Conservation (phyloP, 2,113 vertebrate genomes). For the Vombatus ursinus region DNA sequence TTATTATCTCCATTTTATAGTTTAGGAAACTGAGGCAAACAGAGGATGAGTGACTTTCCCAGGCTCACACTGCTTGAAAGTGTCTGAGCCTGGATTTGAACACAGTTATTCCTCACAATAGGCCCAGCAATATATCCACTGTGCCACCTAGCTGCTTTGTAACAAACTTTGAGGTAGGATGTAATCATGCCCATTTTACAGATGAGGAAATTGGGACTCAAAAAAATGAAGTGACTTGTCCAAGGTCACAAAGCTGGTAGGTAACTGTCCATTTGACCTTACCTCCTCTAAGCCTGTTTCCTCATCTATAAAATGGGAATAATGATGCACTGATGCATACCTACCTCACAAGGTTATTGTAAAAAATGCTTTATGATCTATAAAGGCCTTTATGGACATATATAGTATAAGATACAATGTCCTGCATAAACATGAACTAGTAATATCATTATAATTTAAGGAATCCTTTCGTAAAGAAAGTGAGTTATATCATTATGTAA, state of each 20-base stretch:
- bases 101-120: not conserved
- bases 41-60: not conserved
- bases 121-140: not conserved
- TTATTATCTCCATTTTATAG: not conserved
- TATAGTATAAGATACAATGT: no score
- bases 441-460: not conserved
- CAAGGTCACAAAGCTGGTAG: not conserved
- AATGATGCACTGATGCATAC: not conserved
- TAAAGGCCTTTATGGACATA: not conserved
- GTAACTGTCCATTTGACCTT: not conserved
- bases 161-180: not conserved
- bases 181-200: not conserved
- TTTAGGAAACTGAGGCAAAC: not conserved
- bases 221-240: not conserved
- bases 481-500: not conserved
- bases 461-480: not conserved
- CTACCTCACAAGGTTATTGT: not conserved
- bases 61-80: not conserved
- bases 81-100: not conserved
- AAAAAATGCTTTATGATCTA: not conserved
- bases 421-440: not conserved
- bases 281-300: not conserved
- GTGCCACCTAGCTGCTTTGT: not conserved
- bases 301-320: not conserved
- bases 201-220: constrained; percentile 1